Evolutionary conservation across 2,797 vertebrate species (phyloP).

Genomic region (Syngnathus acus): DNA sequence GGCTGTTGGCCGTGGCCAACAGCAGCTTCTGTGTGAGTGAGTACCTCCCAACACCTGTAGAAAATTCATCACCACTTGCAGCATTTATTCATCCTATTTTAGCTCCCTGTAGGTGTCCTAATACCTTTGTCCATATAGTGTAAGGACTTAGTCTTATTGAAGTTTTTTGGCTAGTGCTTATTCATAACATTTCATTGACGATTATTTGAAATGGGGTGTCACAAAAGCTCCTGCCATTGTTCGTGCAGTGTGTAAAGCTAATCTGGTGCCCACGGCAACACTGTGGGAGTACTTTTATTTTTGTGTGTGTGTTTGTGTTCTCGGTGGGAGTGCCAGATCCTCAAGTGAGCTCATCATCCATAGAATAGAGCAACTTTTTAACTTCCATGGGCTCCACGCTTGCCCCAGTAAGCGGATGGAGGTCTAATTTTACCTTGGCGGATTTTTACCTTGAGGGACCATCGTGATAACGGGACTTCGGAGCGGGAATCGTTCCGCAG

Average conservation of each 20-base stretch:
- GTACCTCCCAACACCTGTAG: too few species aligned
- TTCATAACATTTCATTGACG: neutral
- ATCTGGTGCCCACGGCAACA: neutral
- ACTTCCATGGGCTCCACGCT: constrained; percentile 20
- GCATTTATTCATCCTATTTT: too few species aligned
- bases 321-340: constrained; percentile 1
- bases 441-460: constrained; percentile 8
- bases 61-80: too few species aligned
- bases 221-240: neutral
- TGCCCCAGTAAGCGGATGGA: constrained; percentile 26
- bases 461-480: constrained; percentile 31
- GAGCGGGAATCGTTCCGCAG: neutral
- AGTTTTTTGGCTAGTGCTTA: too few species aligned
- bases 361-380: constrained; percentile 11
- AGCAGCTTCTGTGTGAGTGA: too few species aligned
- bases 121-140: too few species aligned
- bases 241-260: neutral
- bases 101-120: too few species aligned
- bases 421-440: constrained; percentile 35
- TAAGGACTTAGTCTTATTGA: too few species aligned
- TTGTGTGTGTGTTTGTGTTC: neutral
- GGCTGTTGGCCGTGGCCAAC: too few species aligned
- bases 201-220: neutral
- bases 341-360: constrained; percentile 13
- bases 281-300: neutral